Evolutionary conservation across 1,140 invertebrate genomes (phyloP).

Genomic region (Artemia franciscana): DNA sequence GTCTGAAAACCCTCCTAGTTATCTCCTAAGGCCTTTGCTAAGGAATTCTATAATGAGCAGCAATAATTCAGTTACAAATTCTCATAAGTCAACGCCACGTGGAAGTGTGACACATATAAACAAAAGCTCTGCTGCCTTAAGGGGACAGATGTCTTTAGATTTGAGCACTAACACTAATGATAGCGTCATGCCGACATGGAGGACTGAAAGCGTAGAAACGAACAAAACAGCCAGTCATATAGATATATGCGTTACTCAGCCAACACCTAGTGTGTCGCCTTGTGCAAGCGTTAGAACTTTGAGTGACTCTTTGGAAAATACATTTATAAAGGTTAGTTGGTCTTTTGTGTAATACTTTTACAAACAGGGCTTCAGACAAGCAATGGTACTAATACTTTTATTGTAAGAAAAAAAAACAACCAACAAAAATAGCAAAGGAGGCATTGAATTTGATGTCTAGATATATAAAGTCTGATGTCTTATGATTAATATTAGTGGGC

Average conservation of each 20-base stretch:
- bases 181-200: background rate
- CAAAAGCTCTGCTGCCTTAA: background rate
- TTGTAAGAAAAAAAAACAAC: too few relatives aligned
- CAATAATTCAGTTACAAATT: background rate
- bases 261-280: conserved; percentile 52
- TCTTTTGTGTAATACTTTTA: too few relatives aligned
- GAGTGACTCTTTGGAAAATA: conserved; percentile 5
- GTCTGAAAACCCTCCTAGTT: background rate
- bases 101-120: background rate
- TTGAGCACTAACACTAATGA: background rate
- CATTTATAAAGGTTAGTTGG: background rate
- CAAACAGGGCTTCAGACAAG: too few relatives aligned
- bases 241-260: conserved; percentile 44
- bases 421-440: too few relatives aligned
- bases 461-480: too few relatives aligned
- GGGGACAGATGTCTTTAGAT: background rate
- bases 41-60: background rate
- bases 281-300: conserved; percentile 39
- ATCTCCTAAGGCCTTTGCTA: background rate
- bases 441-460: too few relatives aligned
- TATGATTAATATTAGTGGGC: too few relatives aligned
- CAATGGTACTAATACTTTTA: too few relatives aligned
- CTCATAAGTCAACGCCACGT: background rate
- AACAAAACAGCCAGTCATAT: conserved; percentile 17
- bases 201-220: background rate